Evolutionary conservation across 35 echinoderm and acorn worm species (phyloP).

Genomic region (Apostichopus japonicus): DNA sequence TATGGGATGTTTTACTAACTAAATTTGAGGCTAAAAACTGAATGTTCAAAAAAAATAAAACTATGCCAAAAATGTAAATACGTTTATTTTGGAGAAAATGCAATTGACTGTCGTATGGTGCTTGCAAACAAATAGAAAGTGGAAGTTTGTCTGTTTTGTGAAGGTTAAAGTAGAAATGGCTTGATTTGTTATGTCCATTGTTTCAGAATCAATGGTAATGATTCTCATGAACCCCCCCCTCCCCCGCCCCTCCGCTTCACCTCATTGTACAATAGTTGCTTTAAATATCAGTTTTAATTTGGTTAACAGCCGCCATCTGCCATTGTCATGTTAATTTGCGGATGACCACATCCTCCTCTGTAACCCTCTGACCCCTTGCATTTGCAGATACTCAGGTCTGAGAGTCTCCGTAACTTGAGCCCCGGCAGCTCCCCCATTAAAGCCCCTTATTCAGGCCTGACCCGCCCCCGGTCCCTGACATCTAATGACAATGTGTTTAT

Average conservation of each 20-base stretch:
- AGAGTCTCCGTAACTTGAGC: slow-evolving; percentile 85
- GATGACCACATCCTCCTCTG: not conserved
- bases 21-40: not conserved
- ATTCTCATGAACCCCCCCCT: not conserved
- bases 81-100: not conserved
- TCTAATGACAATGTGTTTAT: slow-evolving; percentile 38
- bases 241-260: too few species aligned
- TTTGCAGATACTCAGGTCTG: slow-evolving; percentile 73
- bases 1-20: slow-evolving; percentile 49
- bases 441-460: not conserved
- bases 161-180: too few species aligned
- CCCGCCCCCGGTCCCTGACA: slow-evolving; percentile 62
- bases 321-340: not conserved
- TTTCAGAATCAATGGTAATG: too few species aligned
- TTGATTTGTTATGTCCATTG: too few species aligned
- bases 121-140: not conserved
- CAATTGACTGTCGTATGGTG: not conserved
- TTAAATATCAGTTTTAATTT: not conserved
- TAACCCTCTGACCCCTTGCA: slow-evolving; percentile 44
- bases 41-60: not conserved
- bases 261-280: too few species aligned
- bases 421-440: slow-evolving; percentile 61
- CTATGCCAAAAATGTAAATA: slow-evolving; percentile 30
- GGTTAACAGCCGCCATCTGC: not conserved
- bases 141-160: too few species aligned